These are phyloP conservation scores for Nesidiocoris tenuis DNA, from an alignment of 2,888 invertebrate genomes.

Conservation along the genomic window DNA sequence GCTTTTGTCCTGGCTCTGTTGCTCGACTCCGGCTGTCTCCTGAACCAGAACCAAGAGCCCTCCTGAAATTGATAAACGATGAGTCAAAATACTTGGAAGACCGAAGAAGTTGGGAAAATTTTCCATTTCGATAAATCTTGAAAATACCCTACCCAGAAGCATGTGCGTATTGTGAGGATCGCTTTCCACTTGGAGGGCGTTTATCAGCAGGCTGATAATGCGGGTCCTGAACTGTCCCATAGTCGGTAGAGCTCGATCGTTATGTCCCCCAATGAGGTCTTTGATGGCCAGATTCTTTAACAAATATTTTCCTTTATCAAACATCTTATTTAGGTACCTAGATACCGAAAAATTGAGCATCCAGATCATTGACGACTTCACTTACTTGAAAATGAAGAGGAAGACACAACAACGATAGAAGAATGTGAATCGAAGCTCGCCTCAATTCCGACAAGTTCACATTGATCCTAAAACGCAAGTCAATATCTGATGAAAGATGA, in stretches of 20 bases:
- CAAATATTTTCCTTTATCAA: constrained; percentile 8
- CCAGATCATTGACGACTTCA: not conserved
- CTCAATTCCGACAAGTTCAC: constrained; percentile 65
- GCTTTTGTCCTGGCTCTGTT: constrained; percentile 57
- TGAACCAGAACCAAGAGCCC: constrained; percentile 75
- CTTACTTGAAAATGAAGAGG: constrained; percentile 83
- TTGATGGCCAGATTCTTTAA: constrained; percentile 55
- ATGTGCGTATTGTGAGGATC: constrained; percentile 86
- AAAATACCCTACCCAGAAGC: constrained; percentile 63
- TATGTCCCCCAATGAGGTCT: constrained; percentile 52
- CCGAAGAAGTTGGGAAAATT: not conserved
- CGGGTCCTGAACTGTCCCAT: constrained; percentile 72
- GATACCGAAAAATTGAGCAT: not conserved
- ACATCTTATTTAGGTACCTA: too few relatives aligned
- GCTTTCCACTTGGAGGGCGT: constrained; percentile 77
- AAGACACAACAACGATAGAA: constrained; percentile 86
- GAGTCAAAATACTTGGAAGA: constrained; percentile 8
- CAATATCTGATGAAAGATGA: too few relatives aligned
- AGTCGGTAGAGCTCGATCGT: constrained; percentile 56
- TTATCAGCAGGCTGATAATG: constrained; percentile 76
- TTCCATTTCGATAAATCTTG: too few relatives aligned
- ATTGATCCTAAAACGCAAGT: constrained; percentile 24
- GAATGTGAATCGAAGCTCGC: constrained; percentile 85
- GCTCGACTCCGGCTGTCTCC: constrained; percentile 75
- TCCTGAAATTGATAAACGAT: constrained; percentile 56